phyloP scores from a whole-genome alignment of 2,797 vertebrate genomes.

The Rhabdophis nuchalis region DNA sequence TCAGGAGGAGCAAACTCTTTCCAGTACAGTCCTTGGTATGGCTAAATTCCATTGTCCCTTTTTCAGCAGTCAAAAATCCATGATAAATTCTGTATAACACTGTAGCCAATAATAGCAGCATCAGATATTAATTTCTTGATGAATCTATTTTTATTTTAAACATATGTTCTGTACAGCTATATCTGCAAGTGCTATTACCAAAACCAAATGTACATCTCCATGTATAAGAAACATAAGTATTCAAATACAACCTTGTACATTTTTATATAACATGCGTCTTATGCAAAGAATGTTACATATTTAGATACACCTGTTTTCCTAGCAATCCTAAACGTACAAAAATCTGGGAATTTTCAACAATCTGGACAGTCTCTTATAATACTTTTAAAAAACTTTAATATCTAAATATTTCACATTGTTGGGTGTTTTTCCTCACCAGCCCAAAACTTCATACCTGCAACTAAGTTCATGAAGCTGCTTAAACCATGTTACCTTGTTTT shows the following conservation, averaged over 20 bases:
- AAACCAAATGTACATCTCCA: slow-evolving; percentile 79
- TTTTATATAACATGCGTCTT: slow-evolving; percentile 72
- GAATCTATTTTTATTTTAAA: slow-evolving; percentile 65
- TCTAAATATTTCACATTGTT: slow-evolving; percentile 46
- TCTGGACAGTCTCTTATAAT: slow-evolving; percentile 57
- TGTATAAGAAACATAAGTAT: slow-evolving; percentile 76
- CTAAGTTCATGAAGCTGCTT: slow-evolving; percentile 55
- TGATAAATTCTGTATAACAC: slow-evolving; percentile 80
- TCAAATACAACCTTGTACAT: slow-evolving; percentile 72
- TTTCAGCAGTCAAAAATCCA: slow-evolving; percentile 80
- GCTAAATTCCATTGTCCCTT: slow-evolving; percentile 79
- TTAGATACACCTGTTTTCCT: slow-evolving; percentile 59
- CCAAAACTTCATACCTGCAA: slow-evolving; percentile 58
- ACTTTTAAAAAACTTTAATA: slow-evolving; percentile 10
- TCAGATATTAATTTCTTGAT: slow-evolving; percentile 78
- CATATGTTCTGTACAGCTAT: slow-evolving; percentile 23
- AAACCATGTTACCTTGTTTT: slow-evolving; percentile 57
- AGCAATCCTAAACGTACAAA: slow-evolving; percentile 58
- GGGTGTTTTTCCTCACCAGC: slow-evolving; percentile 50
- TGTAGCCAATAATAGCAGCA: slow-evolving; percentile 82
- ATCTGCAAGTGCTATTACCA: slow-evolving; percentile 73
- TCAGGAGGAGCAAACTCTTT: slow-evolving; percentile 76
- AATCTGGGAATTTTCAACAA: slow-evolving; percentile 67
- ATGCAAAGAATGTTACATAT: slow-evolving; percentile 63
- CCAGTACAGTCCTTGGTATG: slow-evolving; percentile 76